A percentile compares a stretch with the other conserved stretches of the same genome.
phyloP scores from a whole-genome alignment of 2,888 invertebrate species.

The Pammene fasciana region DNA sequence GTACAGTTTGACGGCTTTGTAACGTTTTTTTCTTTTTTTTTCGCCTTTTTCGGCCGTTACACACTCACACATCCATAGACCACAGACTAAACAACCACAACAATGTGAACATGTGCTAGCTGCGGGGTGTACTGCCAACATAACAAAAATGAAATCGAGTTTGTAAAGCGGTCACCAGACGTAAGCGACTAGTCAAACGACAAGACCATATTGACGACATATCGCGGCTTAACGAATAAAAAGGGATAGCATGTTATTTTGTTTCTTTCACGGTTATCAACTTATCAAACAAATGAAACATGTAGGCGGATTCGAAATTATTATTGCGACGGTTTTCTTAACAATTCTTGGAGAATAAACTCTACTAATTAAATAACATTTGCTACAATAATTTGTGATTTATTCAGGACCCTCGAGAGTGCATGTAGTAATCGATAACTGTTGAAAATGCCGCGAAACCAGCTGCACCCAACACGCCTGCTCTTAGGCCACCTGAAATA shows the following conservation, averaged over 20 bases:
- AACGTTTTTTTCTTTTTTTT: conserved; percentile 41
- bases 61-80: conserved; percentile 46
- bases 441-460: conserved; percentile 99
- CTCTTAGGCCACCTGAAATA: conserved; percentile 94
- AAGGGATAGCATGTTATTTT: background rate
- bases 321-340: conserved; percentile 12
- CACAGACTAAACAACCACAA: conserved; percentile 8
- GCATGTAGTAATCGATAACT: conserved; percentile 98
- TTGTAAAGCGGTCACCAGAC: too few relatives aligned
- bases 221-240: too few relatives aligned
- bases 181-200: too few relatives aligned
- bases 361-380: conserved; percentile 23
- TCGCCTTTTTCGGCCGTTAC: conserved; percentile 54
- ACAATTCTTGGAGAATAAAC: conserved; percentile 14
- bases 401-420: conserved; percentile 62
- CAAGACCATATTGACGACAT: too few relatives aligned
- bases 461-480: conserved; percentile 96
- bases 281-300: background rate
- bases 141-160: background rate
- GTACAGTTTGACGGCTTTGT: conserved; percentile 37
- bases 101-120: background rate
- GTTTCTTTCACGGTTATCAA: background rate
- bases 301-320: background rate
- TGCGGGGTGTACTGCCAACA: conserved; percentile 4
- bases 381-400: conserved; percentile 25